phyloP scores from a whole-genome alignment of 53 echinoderm and acorn worm genomes.

The Crossaster papposus region DNA sequence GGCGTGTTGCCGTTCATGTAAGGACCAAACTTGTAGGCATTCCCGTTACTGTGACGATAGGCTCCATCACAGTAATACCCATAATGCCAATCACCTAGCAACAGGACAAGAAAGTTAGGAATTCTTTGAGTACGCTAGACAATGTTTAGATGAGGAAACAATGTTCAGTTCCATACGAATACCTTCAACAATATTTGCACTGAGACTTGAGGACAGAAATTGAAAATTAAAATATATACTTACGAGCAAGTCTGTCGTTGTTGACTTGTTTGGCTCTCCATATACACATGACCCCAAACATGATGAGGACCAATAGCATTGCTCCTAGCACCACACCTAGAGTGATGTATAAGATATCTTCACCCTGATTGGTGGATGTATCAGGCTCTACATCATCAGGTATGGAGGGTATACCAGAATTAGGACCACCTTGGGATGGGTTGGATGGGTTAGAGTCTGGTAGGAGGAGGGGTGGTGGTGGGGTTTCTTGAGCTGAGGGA shows the following conservation, averaged over 20 bases:
- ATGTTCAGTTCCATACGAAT: too few species aligned
- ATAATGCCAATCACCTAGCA: conserved; percentile 63
- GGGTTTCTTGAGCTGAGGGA: conserved; percentile 70
- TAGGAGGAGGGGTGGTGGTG: conserved; percentile 75
- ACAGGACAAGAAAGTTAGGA: not conserved
- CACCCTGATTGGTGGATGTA: conserved; percentile 46
- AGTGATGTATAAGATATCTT: conserved; percentile 90
- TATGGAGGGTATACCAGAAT: conserved; percentile 36
- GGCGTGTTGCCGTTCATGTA: conserved; percentile 71
- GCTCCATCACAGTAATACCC: conserved; percentile 60
- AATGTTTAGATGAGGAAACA: not conserved
- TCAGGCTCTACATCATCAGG: conserved; percentile 62
- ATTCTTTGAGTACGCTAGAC: not conserved
- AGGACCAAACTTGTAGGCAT: conserved; percentile 65
- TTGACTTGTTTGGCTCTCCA: conserved; percentile 92
- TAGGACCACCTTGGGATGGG: not conserved
- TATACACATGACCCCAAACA: conserved; percentile 96
- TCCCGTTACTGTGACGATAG: conserved; percentile 63
- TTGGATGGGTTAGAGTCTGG: conserved; percentile 52
- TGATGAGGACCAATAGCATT: conserved; percentile 85
- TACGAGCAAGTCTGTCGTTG: conserved; percentile 61
- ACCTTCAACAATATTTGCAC: too few species aligned
- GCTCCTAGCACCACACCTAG: conserved; percentile 93
- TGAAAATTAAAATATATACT: not conserved
- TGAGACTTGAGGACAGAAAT: too few species aligned